These are phyloP conservation scores for Glareola pratincola DNA, from an alignment of 2,113 vertebrate species.

Conservation along the genomic window DNA sequence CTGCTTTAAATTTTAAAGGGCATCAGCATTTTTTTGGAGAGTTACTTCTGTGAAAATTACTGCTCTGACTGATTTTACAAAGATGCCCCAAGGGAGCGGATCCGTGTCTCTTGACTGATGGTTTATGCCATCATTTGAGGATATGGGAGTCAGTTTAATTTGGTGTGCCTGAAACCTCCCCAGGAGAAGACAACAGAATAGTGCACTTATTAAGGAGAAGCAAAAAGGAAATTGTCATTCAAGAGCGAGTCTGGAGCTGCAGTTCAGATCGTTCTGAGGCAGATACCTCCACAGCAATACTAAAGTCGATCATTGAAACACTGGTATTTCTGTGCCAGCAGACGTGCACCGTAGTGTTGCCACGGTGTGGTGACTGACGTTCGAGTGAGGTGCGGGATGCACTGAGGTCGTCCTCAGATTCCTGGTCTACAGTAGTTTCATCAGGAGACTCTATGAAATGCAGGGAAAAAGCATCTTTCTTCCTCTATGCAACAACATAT, in stretches of 20 bases:
- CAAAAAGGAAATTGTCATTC: constrained; percentile 65
- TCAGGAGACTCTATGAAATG: constrained; percentile 85
- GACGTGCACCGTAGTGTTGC: constrained; percentile 98
- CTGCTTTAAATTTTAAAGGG: background rate
- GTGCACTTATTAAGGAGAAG: background rate
- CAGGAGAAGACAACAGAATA: background rate
- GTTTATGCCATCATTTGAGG: background rate
- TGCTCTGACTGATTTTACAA: background rate
- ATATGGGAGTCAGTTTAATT: background rate
- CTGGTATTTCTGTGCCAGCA: constrained; percentile 99
- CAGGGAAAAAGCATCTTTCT: constrained; percentile 31
- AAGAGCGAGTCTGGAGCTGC: constrained; percentile 49
- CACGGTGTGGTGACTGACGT: constrained; percentile 89
- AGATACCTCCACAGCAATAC: constrained; percentile 95
- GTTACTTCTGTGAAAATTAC: background rate
- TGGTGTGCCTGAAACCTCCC: background rate
- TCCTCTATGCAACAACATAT: constrained; percentile 61
- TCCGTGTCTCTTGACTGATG: background rate
- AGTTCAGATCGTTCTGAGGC: constrained; percentile 53
- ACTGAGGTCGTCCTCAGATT: constrained; percentile 93
- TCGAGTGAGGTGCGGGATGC: constrained; percentile 87
- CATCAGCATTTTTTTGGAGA: background rate
- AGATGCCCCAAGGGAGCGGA: background rate
- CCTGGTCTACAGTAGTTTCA: constrained; percentile 86
- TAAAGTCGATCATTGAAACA: constrained; percentile 99